phyloP scores from a whole-genome alignment of 2,797 vertebrate genomes.

The Hypotaenidia philippensis region DNA sequence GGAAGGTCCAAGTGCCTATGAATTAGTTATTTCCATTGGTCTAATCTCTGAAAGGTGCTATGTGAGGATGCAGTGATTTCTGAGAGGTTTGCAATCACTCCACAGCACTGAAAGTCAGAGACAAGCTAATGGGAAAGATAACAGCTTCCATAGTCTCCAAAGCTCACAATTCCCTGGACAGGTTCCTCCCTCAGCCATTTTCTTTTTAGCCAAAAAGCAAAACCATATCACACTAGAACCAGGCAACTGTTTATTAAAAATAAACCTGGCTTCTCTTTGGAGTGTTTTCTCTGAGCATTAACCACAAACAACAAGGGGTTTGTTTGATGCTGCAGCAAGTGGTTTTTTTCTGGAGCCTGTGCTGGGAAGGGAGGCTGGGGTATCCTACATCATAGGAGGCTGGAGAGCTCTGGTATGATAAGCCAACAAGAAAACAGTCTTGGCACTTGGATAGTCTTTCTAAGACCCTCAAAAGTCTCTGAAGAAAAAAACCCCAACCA shows the following conservation, averaged over 20 bases:
- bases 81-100: conserved; percentile 4
- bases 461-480: neutral
- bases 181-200: neutral
- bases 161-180: neutral
- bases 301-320: neutral
- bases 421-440: neutral
- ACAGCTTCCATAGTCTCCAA: neutral
- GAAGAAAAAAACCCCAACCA: neutral
- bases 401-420: neutral
- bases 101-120: neutral
- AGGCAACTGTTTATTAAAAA: neutral
- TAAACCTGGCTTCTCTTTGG: neutral
- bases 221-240: neutral
- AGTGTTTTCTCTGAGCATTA: neutral
- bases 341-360: neutral
- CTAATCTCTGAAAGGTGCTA: neutral
- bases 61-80: conserved; percentile 4
- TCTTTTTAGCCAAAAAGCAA: neutral
- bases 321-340: neutral
- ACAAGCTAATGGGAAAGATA: neutral
- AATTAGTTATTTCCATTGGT: conserved; percentile 9
- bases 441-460: neutral
- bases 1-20: neutral
- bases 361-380: neutral
- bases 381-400: neutral